Percentiles rank a stretch among this genome's conserved stretches.
phyloP scores from a whole-genome alignment of 2,888 invertebrate genomes.

The Meiosimyza decipiens region DNA sequence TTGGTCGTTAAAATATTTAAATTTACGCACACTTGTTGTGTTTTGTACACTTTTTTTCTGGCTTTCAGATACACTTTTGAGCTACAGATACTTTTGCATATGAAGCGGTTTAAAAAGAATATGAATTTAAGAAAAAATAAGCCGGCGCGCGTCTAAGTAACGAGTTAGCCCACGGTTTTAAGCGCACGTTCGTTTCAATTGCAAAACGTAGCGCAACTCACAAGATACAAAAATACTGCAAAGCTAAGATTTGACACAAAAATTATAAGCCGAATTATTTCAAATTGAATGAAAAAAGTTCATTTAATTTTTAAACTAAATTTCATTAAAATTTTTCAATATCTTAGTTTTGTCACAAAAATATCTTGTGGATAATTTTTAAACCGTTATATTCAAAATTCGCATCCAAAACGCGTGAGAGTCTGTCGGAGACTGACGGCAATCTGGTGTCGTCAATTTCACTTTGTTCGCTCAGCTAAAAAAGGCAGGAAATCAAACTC shows the following conservation, averaged over 20 bases:
- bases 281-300: not conserved
- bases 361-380: not conserved
- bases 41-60: too few relatives aligned
- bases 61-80: not conserved
- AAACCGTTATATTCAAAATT: not conserved
- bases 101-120: not conserved
- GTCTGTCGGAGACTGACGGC: constrained; percentile 43
- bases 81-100: not conserved
- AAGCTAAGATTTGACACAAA: not conserved
- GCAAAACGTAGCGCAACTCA: not conserved
- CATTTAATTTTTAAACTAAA: not conserved
- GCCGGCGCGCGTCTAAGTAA: not conserved
- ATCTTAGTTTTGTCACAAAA: not conserved
- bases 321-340: not conserved
- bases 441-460: constrained; percentile 2
- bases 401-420: constrained; percentile 42
- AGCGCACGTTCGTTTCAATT: not conserved
- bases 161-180: constrained; percentile 7
- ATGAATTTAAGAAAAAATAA: not conserved
- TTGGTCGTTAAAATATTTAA: constrained; percentile 1
- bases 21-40: constrained; percentile 14
- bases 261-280: too few relatives aligned
- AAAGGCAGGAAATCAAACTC: constrained; percentile 33
- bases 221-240: not conserved
- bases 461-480: not conserved